These are phyloP conservation scores for Halcyon smyrnensis DNA, from an alignment of 2,797 vertebrate genomes.

Conservation along the genomic window DNA sequence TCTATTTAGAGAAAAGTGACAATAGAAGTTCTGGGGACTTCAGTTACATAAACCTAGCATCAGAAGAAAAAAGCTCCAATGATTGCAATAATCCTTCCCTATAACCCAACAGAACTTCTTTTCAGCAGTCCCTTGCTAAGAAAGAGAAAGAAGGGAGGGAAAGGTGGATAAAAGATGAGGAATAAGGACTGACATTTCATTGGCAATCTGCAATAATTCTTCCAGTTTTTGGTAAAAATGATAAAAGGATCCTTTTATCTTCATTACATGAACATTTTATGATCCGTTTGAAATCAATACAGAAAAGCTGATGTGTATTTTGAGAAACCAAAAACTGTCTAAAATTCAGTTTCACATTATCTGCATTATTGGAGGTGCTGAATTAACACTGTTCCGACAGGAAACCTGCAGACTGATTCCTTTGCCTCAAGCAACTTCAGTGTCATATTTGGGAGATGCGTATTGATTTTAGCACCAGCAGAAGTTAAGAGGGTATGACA, in stretches of 20 bases:
- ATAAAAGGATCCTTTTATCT: background rate
- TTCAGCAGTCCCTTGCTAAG: background rate
- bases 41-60: background rate
- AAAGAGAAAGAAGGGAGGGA: background rate
- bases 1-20: conserved; percentile 51
- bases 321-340: background rate
- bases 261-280: background rate
- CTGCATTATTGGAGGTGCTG: conserved; percentile 8
- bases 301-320: background rate
- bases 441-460: background rate
- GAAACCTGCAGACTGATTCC: background rate
- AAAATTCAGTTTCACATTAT: background rate
- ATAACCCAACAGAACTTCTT: background rate
- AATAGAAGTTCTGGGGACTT: background rate
- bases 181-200: background rate
- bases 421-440: conserved; percentile 21
- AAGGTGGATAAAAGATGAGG: background rate
- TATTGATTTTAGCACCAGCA: conserved; percentile 19
- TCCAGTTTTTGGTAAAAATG: background rate
- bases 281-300: background rate
- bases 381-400: conserved; percentile 35
- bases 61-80: background rate
- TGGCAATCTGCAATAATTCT: background rate
- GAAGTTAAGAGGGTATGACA: background rate
- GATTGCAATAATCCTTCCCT: background rate